Evolutionary conservation across 2,888 invertebrate genomes (phyloP).

Genomic region (Lysandra coridon): DNA sequence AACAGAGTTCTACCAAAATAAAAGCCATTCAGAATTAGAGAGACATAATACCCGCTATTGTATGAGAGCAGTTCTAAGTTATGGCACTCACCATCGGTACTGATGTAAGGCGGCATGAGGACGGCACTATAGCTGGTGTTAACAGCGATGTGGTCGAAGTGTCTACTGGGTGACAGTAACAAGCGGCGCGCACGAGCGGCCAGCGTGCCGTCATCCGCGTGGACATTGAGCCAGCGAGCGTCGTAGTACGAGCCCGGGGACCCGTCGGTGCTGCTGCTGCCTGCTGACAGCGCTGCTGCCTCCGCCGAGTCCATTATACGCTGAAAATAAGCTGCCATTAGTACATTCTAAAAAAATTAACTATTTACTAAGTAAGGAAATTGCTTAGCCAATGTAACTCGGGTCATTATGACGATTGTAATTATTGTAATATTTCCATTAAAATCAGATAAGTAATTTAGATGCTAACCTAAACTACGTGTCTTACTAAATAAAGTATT

Average conservation of each 20-base stretch:
- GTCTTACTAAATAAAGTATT: too few relatives aligned
- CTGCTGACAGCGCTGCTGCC: conserved; percentile 86
- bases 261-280: conserved; percentile 80
- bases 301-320: conserved; percentile 96
- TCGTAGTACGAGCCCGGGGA: conserved; percentile 86
- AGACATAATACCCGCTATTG: neutral
- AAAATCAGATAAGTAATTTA: too few relatives aligned
- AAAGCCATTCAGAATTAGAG: neutral
- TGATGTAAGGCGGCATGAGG: conserved; percentile 90
- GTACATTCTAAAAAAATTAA: neutral
- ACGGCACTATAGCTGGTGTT: conserved; percentile 93
- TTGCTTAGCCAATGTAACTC: too few relatives aligned
- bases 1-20: too few relatives aligned
- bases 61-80: neutral
- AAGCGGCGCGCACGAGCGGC: conserved; percentile 86
- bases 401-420: too few relatives aligned
- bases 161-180: conserved; percentile 86
- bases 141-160: conserved; percentile 92
- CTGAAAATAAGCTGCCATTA: conserved; percentile 65
- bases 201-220: conserved; percentile 87
- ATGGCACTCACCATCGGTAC: conserved; percentile 81
- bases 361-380: too few relatives aligned
- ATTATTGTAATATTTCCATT: too few relatives aligned
- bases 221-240: conserved; percentile 89
- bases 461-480: too few relatives aligned